Evolutionary conservation across 1,140 invertebrate species (phyloP).

Genomic region (Scaptomyza pallida): DNA sequence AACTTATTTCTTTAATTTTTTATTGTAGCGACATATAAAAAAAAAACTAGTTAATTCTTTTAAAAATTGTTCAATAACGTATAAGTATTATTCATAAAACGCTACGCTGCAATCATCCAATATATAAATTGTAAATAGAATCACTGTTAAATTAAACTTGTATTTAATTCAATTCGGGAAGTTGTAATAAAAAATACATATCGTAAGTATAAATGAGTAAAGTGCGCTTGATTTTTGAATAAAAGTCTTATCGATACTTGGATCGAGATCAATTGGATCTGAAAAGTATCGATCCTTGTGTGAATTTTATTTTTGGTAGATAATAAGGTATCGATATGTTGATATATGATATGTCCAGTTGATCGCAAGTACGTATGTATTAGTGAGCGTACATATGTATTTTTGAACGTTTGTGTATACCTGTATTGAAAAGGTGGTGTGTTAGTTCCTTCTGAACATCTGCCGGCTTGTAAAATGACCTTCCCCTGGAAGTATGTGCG

Average conservation of each 20-base stretch:
- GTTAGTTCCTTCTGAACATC: constrained; percentile 41
- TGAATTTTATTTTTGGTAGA: not conserved
- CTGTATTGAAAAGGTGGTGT: constrained; percentile 45
- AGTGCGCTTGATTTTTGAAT: not conserved
- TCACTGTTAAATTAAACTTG: constrained; percentile 42
- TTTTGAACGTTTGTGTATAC: constrained; percentile 38
- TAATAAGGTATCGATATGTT: constrained; percentile 21
- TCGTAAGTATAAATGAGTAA: constrained; percentile 22
- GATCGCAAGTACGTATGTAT: constrained; percentile 3
- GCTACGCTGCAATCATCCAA: constrained; percentile 49
- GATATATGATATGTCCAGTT: not conserved
- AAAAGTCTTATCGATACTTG: not conserved
- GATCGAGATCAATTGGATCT: not conserved
- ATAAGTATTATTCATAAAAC: constrained; percentile 51
- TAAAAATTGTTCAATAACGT: constrained; percentile 46
- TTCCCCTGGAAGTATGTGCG: constrained; percentile 26
- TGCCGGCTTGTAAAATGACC: constrained; percentile 49
- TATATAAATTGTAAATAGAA: constrained; percentile 51
- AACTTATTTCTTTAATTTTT: constrained; percentile 56
- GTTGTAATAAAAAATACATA: constrained; percentile 5
- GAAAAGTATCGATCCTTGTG: not conserved
- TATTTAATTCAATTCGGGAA: constrained; percentile 25
- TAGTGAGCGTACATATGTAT: constrained; percentile 4
- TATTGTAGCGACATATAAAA: constrained; percentile 35
- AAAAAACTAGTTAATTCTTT: constrained; percentile 41